Conservation (phyloP, 2,888 invertebrate genomes). For the Imbricaverruca yamaguchii region DNA sequence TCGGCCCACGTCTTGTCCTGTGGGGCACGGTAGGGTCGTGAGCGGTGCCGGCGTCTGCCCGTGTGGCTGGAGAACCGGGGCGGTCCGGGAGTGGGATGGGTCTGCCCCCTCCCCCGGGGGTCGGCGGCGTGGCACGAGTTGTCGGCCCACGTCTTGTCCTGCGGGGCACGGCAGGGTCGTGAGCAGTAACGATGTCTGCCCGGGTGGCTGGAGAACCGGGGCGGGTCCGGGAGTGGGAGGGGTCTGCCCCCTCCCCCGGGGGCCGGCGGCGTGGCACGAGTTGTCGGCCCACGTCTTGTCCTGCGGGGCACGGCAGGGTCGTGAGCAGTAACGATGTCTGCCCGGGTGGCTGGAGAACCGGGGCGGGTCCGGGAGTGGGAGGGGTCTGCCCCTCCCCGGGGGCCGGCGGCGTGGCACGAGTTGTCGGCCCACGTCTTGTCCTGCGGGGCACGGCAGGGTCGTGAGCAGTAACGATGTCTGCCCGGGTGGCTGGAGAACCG, state of each 20-base stretch:
- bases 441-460: background rate
- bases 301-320: background rate
- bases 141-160: conserved; percentile 17
- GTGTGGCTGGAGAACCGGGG: too few relatives aligned
- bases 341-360: too few relatives aligned
- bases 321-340: too few relatives aligned
- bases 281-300: conserved; percentile 16
- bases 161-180: background rate
- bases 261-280: background rate
- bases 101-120: too few relatives aligned
- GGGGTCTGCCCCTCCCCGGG: background rate
- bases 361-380: background rate
- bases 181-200: background rate
- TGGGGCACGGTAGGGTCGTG: background rate
- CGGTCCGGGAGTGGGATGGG: too few relatives aligned
- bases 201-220: too few relatives aligned
- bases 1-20: conserved; percentile 17
- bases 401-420: background rate
- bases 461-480: background rate
- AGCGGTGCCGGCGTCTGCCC: background rate
- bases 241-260: too few relatives aligned
- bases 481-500: too few relatives aligned
- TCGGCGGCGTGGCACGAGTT: background rate
- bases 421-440: conserved; percentile 16
- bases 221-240: too few relatives aligned